Conservation (phyloP, 2,113 vertebrate species). For the Columba livia region DNA sequence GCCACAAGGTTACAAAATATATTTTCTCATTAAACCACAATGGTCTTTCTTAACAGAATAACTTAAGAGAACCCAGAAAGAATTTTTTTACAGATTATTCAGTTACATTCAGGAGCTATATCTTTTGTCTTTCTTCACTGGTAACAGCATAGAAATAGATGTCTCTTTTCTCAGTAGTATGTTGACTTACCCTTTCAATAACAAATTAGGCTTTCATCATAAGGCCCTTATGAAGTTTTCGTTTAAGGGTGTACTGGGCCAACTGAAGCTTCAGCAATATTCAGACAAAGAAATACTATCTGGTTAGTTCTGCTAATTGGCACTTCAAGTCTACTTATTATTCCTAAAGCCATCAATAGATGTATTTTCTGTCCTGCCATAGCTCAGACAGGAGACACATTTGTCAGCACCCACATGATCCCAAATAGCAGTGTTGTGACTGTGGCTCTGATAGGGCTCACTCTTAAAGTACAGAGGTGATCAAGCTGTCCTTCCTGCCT, state of each 20-base stretch:
- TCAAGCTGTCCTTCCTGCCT: background rate
- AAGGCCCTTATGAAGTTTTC: background rate
- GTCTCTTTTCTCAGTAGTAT: background rate
- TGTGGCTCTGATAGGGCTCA: background rate
- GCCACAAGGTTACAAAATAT: background rate
- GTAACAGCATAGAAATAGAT: background rate
- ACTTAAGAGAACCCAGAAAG: background rate
- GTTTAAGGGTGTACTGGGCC: background rate
- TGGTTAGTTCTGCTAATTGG: background rate
- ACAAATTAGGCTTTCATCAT: background rate
- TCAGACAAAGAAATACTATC: background rate
- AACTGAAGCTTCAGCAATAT: background rate
- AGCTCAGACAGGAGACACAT: background rate
- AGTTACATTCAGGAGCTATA: background rate
- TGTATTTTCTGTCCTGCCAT: background rate
- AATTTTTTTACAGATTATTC: background rate
- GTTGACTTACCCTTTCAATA: background rate
- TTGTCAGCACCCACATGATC: background rate
- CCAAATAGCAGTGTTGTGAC: background rate
- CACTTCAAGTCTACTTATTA: background rate
- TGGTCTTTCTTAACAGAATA: background rate
- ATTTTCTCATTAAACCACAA: background rate
- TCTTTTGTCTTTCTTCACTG: background rate
- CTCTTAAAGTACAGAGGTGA: background rate
- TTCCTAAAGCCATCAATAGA: background rate